Evolutionary conservation across 2,888 invertebrate genomes (phyloP).

Genomic region (Melanostoma scalare): DNA sequence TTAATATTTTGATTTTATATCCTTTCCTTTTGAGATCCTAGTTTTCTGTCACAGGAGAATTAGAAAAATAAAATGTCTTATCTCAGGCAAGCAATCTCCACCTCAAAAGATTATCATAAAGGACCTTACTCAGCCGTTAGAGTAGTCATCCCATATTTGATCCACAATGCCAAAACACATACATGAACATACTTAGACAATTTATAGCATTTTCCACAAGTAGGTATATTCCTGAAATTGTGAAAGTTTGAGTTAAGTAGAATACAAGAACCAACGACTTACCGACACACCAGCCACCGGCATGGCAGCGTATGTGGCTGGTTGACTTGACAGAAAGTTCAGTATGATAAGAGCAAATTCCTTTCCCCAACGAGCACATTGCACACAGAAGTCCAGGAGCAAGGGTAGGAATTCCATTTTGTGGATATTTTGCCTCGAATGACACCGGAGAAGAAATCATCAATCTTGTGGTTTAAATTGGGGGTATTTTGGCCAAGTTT

Average conservation of each 20-base stretch:
- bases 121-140: constrained; percentile 59
- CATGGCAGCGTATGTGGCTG: background rate
- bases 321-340: constrained; percentile 65
- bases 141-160: constrained; percentile 46
- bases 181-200: no score
- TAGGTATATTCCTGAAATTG: no score
- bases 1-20: constrained; percentile 68
- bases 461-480: constrained; percentile 71
- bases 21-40: constrained; percentile 26
- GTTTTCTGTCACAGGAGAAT: background rate
- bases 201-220: no score
- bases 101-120: constrained; percentile 70
- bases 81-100: constrained; percentile 57
- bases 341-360: constrained; percentile 58
- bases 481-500: constrained; percentile 63
- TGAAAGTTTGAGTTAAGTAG: background rate
- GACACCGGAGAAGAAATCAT: constrained; percentile 66
- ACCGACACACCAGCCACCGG: background rate
- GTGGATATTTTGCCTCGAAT: constrained; percentile 49
- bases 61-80: constrained; percentile 26
- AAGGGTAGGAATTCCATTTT: constrained; percentile 60
- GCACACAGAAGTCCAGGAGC: constrained; percentile 2
- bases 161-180: constrained; percentile 7
- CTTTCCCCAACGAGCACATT: background rate
- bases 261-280: constrained; percentile 16